Percentiles rank a stretch among this genome's conserved stretches.
Evolutionary conservation across 2,888 invertebrate genomes (phyloP).

Genomic region (Cenopis cana): DNA sequence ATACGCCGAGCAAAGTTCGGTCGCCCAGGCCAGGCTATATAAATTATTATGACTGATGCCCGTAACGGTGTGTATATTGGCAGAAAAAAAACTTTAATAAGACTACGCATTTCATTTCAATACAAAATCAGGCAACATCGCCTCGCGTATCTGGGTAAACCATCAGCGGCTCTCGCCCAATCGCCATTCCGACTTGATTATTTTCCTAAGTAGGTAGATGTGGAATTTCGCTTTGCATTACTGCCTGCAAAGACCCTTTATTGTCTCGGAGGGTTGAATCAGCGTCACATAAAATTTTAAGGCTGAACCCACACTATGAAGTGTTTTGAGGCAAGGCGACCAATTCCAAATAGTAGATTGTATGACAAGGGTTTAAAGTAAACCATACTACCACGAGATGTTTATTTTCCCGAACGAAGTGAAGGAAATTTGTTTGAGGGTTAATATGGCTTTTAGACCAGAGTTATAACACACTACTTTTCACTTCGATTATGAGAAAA

Average conservation of each 20-base stretch:
- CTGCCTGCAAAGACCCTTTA: conserved; percentile 31
- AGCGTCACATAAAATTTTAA: conserved; percentile 33
- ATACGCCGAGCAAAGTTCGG: too few relatives aligned
- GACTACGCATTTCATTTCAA: neutral
- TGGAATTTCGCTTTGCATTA: conserved; percentile 27
- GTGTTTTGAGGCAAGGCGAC: neutral
- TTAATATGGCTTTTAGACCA: too few relatives aligned
- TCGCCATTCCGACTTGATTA: conserved; percentile 33
- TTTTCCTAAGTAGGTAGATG: conserved; percentile 38
- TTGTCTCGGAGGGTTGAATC: conserved; percentile 30
- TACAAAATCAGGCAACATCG: neutral
- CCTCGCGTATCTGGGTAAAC: conserved; percentile 19
- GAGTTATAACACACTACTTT: too few relatives aligned
- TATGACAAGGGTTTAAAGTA: neutral
- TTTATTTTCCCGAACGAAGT: too few relatives aligned
- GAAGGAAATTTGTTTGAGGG: too few relatives aligned
- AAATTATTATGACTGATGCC: too few relatives aligned
- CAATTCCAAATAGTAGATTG: neutral
- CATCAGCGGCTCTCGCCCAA: conserved; percentile 18
- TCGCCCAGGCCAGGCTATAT: too few relatives aligned
- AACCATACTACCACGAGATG: too few relatives aligned
- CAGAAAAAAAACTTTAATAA: neutral
- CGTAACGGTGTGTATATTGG: neutral
- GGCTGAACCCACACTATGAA: conserved; percentile 3
- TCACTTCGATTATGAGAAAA: too few relatives aligned